Conservation (phyloP, 2,888 invertebrate species). For the Cacoxenus indagator region DNA sequence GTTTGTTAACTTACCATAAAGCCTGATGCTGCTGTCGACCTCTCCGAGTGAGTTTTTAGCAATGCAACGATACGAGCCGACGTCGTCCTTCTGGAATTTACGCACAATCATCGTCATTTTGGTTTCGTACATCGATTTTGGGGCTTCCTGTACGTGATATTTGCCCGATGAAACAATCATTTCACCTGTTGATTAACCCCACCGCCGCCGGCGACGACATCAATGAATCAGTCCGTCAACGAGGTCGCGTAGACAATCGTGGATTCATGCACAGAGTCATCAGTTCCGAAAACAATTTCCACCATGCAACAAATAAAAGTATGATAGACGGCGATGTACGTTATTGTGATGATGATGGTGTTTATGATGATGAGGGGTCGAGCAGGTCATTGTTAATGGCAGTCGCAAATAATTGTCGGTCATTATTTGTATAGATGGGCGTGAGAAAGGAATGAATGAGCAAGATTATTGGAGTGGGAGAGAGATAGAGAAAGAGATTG, state of each 20-base stretch:
- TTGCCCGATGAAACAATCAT: slow-evolving; percentile 88
- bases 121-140: slow-evolving; percentile 83
- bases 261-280: not conserved
- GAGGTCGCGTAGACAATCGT: not conserved
- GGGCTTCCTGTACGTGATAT: slow-evolving; percentile 81
- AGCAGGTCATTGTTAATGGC: not conserved
- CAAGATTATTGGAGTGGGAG: not conserved
- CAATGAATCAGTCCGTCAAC: not conserved
- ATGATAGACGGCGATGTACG: not conserved
- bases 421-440: not conserved
- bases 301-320: not conserved
- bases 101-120: slow-evolving; percentile 85
- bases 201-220: not conserved
- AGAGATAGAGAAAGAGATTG: not conserved
- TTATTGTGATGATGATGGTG: not conserved
- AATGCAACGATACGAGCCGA: slow-evolving; percentile 87
- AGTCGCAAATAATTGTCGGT: not conserved
- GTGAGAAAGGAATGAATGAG: not conserved
- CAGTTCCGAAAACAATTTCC: not conserved
- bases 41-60: slow-evolving; percentile 90
- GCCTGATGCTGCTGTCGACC: slow-evolving; percentile 87
- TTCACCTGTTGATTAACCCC: slow-evolving; percentile 74
- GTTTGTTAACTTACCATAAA: slow-evolving; percentile 85
- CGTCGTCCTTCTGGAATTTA: slow-evolving; percentile 80
- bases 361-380: not conserved